Percentiles rank a stretch among this genome's conserved stretches.
These are phyloP conservation scores for Polyploca ridens DNA, from an alignment of 2,888 invertebrate genomes.

Conservation along the genomic window DNA sequence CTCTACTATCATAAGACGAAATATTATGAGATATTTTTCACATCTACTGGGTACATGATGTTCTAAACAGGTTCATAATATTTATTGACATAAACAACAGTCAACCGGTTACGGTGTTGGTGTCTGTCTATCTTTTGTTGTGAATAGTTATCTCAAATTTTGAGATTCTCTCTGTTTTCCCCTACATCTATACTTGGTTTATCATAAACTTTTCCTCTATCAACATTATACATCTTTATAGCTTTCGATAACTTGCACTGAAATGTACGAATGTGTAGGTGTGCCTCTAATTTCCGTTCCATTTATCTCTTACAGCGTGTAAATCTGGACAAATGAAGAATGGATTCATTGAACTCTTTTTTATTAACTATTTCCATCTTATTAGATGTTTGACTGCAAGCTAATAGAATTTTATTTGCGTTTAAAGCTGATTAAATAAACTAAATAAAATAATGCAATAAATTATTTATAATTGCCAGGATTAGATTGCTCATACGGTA, in stretches of 20 bases:
- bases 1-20: background rate
- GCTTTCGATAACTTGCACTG: background rate
- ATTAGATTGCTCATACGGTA: background rate
- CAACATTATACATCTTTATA: background rate
- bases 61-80: background rate
- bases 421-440: background rate
- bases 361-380: conserved; percentile 30
- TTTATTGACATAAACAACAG: background rate
- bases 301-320: conserved; percentile 52
- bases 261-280: conserved; percentile 41
- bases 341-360: conserved; percentile 47
- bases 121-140: background rate
- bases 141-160: background rate
- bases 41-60: background rate
- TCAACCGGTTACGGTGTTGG: background rate
- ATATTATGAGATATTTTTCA: background rate
- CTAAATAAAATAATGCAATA: too few relatives aligned
- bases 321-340: conserved; percentile 51
- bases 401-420: conserved; percentile 14
- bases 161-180: background rate
- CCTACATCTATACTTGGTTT: background rate
- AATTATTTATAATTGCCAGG: background rate
- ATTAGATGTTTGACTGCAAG: conserved; percentile 3
- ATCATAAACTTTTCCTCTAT: background rate
- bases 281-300: conserved; percentile 61